phyloP scores from a whole-genome alignment of 2,113 vertebrate genomes.

The Alosa alosa region DNA sequence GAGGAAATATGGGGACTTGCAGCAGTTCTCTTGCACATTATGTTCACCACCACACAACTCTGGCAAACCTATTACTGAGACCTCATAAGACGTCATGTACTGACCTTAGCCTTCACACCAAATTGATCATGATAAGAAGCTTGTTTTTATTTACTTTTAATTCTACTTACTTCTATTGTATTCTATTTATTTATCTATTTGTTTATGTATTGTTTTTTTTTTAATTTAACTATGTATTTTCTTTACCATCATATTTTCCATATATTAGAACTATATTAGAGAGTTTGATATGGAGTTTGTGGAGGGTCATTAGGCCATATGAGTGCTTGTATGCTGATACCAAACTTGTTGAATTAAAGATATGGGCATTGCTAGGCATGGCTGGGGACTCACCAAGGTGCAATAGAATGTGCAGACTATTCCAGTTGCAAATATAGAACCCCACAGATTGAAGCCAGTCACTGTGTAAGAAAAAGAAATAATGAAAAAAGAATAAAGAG shows the following conservation, averaged over 20 bases:
- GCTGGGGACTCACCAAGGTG: conserved; percentile 72
- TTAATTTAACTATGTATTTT: too few relatives aligned
- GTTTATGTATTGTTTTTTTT: too few relatives aligned
- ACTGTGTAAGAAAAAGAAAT: conserved; percentile 64
- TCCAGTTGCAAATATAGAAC: conserved; percentile 83
- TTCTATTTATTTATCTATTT: too few relatives aligned
- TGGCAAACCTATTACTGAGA: not conserved
- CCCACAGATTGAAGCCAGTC: conserved; percentile 87
- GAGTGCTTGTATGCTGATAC: not conserved
- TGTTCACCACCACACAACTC: not conserved
- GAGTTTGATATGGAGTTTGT: not conserved
- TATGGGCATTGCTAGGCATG: not conserved
- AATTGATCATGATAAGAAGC: too few relatives aligned
- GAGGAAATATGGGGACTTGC: not conserved
- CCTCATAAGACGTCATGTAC: too few relatives aligned
- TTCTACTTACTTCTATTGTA: too few relatives aligned
- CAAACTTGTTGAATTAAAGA: not conserved
- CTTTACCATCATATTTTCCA: too few relatives aligned
- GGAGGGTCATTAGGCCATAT: not conserved
- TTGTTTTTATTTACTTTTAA: too few relatives aligned
- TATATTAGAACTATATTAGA: too few relatives aligned
- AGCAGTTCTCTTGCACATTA: not conserved
- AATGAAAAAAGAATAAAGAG: not conserved
- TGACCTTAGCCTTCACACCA: too few relatives aligned
- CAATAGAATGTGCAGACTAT: conserved; percentile 85